Conservation (phyloP, 1,140 invertebrate genomes). For the Lepidurus couesii region DNA sequence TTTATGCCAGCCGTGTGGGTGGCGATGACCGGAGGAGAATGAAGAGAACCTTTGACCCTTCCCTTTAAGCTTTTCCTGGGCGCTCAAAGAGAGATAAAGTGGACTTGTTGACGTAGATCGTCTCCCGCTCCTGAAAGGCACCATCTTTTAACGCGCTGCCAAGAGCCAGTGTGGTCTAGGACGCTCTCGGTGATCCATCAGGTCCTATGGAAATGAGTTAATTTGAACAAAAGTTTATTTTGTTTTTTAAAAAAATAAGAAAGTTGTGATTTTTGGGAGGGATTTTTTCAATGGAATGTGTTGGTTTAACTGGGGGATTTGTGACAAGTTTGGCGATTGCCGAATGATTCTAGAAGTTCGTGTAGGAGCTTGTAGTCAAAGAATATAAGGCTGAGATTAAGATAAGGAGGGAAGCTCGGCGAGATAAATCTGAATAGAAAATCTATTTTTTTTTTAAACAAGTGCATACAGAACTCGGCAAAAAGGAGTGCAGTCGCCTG, state of each 20-base stretch:
- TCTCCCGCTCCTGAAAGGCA: slow-evolving; percentile 14
- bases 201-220: not conserved
- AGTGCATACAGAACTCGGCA: not conserved
- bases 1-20: not conserved
- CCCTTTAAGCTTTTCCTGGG: not conserved
- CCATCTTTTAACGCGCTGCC: not conserved
- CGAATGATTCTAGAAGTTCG: not conserved
- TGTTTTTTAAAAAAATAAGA: too few relatives aligned
- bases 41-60: slow-evolving; percentile 21
- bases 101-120: slow-evolving; percentile 21
- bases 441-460: not conserved
- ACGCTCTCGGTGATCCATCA: not conserved
- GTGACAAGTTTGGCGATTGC: not conserved
- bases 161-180: slow-evolving; percentile 2
- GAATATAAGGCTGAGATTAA: not conserved
- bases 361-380: not conserved
- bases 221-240: not conserved
- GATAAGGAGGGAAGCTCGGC: not conserved
- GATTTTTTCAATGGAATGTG: not conserved
- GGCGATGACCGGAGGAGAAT: slow-evolving; percentile 5
- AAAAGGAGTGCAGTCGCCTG: not conserved
- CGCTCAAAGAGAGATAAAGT: slow-evolving; percentile 22
- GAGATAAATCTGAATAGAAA: not conserved
- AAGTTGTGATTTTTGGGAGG: not conserved
- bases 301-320: not conserved